Evolutionary conservation across 2,797 vertebrate genomes (phyloP), one percentile per base, ranked within the genome.

Genomic region (Cossypha dichroa): DNA sequence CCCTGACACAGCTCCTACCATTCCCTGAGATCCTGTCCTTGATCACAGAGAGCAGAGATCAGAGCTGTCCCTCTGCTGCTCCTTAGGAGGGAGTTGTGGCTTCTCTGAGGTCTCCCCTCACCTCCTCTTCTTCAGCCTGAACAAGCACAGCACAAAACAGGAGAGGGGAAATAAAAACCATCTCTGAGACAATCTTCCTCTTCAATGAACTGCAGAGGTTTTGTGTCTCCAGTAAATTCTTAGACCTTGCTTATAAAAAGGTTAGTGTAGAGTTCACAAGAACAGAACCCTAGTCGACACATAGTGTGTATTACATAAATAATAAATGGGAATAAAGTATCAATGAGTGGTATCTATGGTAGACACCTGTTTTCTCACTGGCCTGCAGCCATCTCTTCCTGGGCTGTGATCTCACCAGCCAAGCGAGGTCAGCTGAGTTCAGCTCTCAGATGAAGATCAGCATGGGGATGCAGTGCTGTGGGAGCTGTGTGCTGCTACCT

Each of bases 291-390:
- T 59, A n/a, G 78, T 46, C 0, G 48, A 92, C 81, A 86, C 64
- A 15, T 33, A 49, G 62, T 20, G 34, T 73, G 75, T 85, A 90
- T 85, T 73, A 67, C 79, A 91, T 96, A 92, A 97, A 94, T 96
- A 94, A 95, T 94, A 78, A 77, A 97, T 79, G 77, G 62, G 84
- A 95, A 89, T 75, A 48, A 94, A 89, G 77, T 82, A 92, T 95
- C 94, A 74, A 91, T 93, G 90, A 85, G 85, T 26, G 68, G 72
- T 87, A 83, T 93, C 88, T 66, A 1, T 86, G 82, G 81, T 73
- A 85, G 66, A 88, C 84, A 85, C 78, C 95, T 95, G 94, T 88
- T 95, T 93, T 73, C 63, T 58, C 41, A 21, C 45, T 46, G 45
- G 45, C 45, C 45, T 46, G 45, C 78, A 96, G 93, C 95, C 93